phyloP scores from a whole-genome alignment of 2,113 vertebrate species.

The Manacus vitellinus region DNA sequence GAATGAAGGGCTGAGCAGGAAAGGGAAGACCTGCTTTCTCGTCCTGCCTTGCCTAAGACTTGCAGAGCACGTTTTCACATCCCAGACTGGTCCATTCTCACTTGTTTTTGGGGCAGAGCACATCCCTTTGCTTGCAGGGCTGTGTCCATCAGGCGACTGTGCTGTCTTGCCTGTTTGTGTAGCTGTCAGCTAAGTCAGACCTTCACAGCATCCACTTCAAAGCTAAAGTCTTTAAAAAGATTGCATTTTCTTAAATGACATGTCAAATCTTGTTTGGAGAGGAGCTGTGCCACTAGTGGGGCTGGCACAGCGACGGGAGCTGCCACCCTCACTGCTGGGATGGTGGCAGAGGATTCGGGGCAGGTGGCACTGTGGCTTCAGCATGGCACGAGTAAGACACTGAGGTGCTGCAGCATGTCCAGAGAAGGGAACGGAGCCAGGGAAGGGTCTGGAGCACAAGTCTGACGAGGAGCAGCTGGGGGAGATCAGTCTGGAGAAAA shows the following conservation, averaged over 20 bases:
- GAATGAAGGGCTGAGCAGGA: not conserved
- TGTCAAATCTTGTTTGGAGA: not conserved
- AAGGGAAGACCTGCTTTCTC: not conserved
- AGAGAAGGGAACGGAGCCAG: not conserved
- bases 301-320: rapidly evolving
- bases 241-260: not conserved
- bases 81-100: not conserved
- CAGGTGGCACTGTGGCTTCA: not conserved
- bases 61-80: not conserved
- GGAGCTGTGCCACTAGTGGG: not conserved
- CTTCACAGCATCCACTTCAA: not conserved
- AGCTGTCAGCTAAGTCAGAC: not conserved
- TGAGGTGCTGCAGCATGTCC: not conserved
- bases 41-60: not conserved
- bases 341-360: not conserved
- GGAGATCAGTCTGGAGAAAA: not conserved
- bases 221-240: not conserved
- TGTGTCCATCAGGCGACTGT: rapidly evolving
- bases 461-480: not conserved
- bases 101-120: not conserved
- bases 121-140: not conserved
- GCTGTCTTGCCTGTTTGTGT: rapidly evolving
- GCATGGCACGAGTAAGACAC: not conserved
- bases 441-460: not conserved
- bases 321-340: not conserved